phyloP scores from a whole-genome alignment of 1,140 invertebrate species.

The Eulimnadia texana region DNA sequence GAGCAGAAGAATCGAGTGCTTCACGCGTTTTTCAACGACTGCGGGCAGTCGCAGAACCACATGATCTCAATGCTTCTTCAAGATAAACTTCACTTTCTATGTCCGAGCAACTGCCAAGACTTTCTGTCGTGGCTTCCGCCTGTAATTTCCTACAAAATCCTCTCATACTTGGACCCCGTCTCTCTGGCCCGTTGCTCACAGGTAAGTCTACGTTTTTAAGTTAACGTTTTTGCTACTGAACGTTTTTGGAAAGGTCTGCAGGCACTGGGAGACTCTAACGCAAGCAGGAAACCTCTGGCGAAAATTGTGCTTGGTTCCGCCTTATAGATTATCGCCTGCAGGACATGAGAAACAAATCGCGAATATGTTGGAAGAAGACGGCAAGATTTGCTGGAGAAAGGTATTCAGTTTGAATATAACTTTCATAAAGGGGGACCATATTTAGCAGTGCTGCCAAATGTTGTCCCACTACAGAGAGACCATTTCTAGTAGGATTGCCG shows the following conservation, averaged over 20 bases:
- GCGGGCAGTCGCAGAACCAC: conserved; percentile 31
- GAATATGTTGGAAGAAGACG: conserved; percentile 13
- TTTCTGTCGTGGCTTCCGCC: conserved; percentile 31
- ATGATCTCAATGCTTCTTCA: conserved; percentile 31
- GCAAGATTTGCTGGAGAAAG: conserved; percentile 21
- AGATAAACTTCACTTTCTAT: conserved; percentile 29
- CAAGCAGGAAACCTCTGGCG: conserved; percentile 19
- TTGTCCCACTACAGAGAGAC: conserved; percentile 16
- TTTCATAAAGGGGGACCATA: too few species aligned
- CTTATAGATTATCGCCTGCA: conserved; percentile 17
- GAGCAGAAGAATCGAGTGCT: conserved; percentile 31
- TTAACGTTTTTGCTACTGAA: neutral
- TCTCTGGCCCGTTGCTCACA: conserved; percentile 13
- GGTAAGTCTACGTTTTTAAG: neutral
- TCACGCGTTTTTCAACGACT: conserved; percentile 29
- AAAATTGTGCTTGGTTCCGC: conserved; percentile 16
- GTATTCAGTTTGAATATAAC: too few species aligned
- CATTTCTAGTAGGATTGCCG: conserved; percentile 19
- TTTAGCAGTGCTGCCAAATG: too few species aligned
- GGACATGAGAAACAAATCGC: conserved; percentile 20
- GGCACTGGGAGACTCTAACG: conserved; percentile 17
- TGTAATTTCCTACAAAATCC: conserved; percentile 29
- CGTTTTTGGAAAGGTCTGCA: conserved; percentile 5
- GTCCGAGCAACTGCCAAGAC: conserved; percentile 34
- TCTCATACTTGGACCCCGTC: conserved; percentile 34